A percentile compares a stretch with the other conserved stretches of the same genome.
Evolutionary conservation across 2,113 vertebrate species (phyloP).

Genomic region (Abramis brama): DNA sequence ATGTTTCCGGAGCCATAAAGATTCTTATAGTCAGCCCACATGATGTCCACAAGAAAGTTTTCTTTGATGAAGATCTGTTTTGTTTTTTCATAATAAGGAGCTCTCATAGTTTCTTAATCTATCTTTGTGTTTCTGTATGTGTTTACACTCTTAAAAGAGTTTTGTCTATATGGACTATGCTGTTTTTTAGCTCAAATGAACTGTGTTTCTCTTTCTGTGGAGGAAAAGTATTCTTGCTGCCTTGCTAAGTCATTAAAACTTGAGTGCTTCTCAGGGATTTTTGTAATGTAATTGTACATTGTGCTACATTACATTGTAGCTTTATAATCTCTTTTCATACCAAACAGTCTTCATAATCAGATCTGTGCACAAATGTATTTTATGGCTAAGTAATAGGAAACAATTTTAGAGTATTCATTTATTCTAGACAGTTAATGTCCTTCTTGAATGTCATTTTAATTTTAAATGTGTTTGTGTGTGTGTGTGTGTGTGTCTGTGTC

Average conservation of each 20-base stretch:
- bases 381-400: neutral
- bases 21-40: neutral
- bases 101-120: neutral
- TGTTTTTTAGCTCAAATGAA: neutral
- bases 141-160: neutral
- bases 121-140: neutral
- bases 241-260: slow-evolving; percentile 8
- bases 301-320: neutral
- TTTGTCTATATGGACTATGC: neutral
- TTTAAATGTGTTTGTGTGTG: neutral
- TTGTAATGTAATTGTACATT: neutral
- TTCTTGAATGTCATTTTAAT: neutral
- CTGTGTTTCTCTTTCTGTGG: neutral
- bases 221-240: slow-evolving; percentile 6
- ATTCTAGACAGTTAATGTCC: neutral
- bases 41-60: neutral
- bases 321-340: neutral
- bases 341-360: neutral
- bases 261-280: slow-evolving; percentile 10
- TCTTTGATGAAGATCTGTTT: neutral
- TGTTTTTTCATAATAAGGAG: neutral
- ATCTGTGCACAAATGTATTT: neutral
- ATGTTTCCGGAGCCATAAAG: neutral
- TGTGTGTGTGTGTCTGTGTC: no score
- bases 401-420: neutral